Conservation (phyloP, 53 echinoderm and acorn worm genomes). For the Echinometra lucunter region DNA sequence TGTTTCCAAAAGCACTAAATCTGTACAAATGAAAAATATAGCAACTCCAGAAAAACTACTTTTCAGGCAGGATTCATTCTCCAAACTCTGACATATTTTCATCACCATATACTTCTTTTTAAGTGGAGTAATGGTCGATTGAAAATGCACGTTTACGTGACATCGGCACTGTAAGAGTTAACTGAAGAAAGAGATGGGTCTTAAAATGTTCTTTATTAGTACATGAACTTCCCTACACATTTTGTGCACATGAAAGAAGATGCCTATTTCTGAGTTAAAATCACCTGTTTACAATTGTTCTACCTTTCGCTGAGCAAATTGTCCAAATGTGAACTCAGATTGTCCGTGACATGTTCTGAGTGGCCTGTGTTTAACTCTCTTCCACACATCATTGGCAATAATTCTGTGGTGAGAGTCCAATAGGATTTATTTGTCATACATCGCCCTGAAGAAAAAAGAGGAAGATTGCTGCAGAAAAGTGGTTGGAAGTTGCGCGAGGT, state of each 20-base stretch:
- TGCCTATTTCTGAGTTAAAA: neutral
- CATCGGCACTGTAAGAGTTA: no score
- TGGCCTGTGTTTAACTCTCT: conserved; percentile 21
- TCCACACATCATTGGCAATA: conserved; percentile 49
- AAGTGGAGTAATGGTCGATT: no score
- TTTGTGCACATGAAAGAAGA: neutral
- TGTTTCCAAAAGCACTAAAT: no score
- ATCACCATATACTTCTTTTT: no score
- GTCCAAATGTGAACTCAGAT: conserved; percentile 1
- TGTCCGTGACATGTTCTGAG: conserved; percentile 41
- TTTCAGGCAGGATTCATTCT: no score
- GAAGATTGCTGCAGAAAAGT: conserved; percentile 37
- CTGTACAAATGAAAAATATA: no score
- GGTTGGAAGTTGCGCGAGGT: conserved; percentile 58
- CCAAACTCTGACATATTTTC: no score
- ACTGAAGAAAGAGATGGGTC: no score
- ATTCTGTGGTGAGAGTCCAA: conserved; percentile 32
- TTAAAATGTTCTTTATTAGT: neutral
- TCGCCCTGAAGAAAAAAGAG: neutral
- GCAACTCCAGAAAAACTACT: no score
- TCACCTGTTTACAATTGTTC: conserved; percentile 43
- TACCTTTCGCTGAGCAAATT: conserved; percentile 23
- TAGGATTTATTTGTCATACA: conserved; percentile 52
- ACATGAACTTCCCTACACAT: neutral
- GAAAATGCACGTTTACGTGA: no score